Evolutionary conservation across 2,113 vertebrate species (phyloP).

Genomic region (Ursus arctos): DNA sequence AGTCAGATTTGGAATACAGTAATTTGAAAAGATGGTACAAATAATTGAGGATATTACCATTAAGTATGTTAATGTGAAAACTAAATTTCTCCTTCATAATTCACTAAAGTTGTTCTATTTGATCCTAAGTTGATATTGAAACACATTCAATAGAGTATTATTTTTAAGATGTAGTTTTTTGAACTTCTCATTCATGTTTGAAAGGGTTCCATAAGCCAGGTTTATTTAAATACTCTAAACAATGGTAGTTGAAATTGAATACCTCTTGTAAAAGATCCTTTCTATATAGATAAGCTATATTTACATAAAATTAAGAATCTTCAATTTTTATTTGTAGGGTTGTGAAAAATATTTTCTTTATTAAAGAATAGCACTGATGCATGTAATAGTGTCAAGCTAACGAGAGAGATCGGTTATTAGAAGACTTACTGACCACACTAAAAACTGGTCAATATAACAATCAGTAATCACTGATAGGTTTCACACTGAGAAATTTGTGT

Average conservation of each 20-base stretch:
- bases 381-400: not conserved
- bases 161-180: slow-evolving; percentile 43
- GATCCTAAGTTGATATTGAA: not conserved
- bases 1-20: not conserved
- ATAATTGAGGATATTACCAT: not conserved
- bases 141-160: not conserved
- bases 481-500: not conserved
- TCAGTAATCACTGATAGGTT: not conserved
- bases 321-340: not conserved
- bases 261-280: not conserved
- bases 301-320: slow-evolving; percentile 50
- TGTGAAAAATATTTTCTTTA: not conserved
- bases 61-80: not conserved
- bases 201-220: not conserved
- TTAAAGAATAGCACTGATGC: not conserved
- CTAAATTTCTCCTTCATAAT: not conserved
- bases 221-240: slow-evolving; percentile 27
- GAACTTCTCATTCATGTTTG: not conserved
- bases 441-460: not conserved
- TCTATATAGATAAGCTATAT: not conserved
- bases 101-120: not conserved
- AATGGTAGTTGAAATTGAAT: not conserved
- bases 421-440: not conserved
- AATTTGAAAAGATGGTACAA: not conserved
- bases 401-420: not conserved